Evolutionary conservation across 2,797 vertebrate genomes (phyloP).

Genomic region (Danio choprae): DNA sequence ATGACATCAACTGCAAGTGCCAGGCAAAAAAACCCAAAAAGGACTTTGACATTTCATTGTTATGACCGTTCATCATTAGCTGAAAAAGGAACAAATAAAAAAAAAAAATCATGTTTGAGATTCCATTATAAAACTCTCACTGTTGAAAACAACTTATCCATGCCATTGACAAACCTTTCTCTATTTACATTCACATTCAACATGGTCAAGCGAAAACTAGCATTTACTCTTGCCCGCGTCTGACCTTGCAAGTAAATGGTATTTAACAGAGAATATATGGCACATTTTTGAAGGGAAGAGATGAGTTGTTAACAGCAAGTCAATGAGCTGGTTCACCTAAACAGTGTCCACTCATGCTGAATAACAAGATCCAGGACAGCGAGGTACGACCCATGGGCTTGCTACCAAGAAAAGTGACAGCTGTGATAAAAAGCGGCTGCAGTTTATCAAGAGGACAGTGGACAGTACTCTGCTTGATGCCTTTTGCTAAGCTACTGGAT

Average conservation of each 20-base stretch:
- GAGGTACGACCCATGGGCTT: conserved; percentile 22
- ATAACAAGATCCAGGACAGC: conserved; percentile 13
- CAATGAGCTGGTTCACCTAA: conserved; percentile 11
- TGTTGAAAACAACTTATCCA: neutral
- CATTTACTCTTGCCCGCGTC: neutral
- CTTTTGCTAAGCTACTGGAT: conserved; percentile 30
- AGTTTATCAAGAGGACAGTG: conserved; percentile 43
- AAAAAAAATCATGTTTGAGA: no score
- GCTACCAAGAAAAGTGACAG: conserved; percentile 33
- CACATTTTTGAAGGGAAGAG: conserved; percentile 6
- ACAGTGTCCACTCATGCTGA: conserved; percentile 8
- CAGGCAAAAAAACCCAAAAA: no score
- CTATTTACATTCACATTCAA: neutral
- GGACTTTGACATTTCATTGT: no score
- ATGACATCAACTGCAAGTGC: no score
- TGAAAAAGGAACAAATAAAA: no score
- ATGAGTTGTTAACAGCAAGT: neutral
- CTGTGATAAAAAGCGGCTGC: conserved; percentile 34
- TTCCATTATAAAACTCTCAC: neutral
- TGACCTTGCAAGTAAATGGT: neutral
- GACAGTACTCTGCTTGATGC: conserved; percentile 28
- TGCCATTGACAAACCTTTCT: neutral
- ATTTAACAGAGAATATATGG: neutral
- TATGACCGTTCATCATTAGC: no score
- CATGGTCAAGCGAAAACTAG: neutral